A percentile compares a stretch with the other conserved stretches of the same genome.
Conservation (phyloP, 2,888 invertebrate genomes). For the Nudaria mundana region DNA sequence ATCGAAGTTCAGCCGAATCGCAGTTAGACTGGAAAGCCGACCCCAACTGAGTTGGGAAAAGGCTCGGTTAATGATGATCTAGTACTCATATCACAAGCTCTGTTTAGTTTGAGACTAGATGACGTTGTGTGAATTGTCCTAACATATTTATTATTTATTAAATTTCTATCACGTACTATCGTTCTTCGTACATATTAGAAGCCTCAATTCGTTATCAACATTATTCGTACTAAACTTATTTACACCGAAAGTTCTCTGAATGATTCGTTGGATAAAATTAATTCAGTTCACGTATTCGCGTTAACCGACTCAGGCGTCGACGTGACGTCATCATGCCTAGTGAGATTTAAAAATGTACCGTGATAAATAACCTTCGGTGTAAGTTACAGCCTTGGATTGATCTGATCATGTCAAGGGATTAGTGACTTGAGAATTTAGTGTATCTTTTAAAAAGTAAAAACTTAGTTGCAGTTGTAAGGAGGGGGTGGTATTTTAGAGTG, state of each 20-base stretch:
- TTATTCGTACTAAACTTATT: slow-evolving; percentile 31
- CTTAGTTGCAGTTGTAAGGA: no score
- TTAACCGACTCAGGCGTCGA: slow-evolving; percentile 29
- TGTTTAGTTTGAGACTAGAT: no score
- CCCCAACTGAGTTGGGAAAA: no score
- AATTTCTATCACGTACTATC: slow-evolving; percentile 11
- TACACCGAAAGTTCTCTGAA: slow-evolving; percentile 39
- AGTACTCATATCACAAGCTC: no score
- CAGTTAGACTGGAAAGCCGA: no score
- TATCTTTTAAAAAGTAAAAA: no score
- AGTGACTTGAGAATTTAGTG: background rate
- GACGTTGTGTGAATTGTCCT: no score
- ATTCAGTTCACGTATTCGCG: slow-evolving; percentile 42
- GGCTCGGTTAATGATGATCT: no score
- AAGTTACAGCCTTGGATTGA: background rate
- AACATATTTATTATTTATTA: no score
- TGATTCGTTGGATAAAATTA: slow-evolving; percentile 37
- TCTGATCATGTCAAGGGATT: slow-evolving; percentile 1
- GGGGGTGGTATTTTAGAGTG: no score
- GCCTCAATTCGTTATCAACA: slow-evolving; percentile 25
- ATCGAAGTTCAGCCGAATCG: no score
- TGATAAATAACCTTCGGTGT: slow-evolving; percentile 8
- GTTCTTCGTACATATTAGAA: slow-evolving; percentile 9
- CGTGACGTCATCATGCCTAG: slow-evolving; percentile 30
- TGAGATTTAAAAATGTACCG: slow-evolving; percentile 23